These are phyloP conservation scores for Rhea pennata DNA, from an alignment of 2,113 vertebrate species.

Conservation along the genomic window DNA sequence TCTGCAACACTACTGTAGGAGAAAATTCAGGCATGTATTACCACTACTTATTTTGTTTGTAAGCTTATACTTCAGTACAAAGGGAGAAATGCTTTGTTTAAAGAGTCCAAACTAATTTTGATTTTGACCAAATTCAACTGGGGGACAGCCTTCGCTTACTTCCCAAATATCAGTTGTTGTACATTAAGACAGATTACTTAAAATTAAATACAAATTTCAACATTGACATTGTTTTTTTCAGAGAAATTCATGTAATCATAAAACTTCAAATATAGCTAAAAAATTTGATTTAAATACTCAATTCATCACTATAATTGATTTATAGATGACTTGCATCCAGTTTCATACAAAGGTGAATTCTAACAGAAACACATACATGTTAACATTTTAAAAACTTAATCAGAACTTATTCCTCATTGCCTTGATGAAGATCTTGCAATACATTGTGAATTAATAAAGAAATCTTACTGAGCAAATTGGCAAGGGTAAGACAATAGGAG, in stretches of 20 bases:
- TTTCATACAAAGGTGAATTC: not conserved
- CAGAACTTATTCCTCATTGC: not conserved
- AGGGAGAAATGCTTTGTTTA: not conserved
- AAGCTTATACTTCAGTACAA: not conserved
- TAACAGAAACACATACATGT: not conserved
- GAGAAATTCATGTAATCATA: not conserved
- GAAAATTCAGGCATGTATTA: slow-evolving; percentile 6
- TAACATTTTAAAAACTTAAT: not conserved
- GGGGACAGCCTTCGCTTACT: not conserved
- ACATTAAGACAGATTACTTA: not conserved
- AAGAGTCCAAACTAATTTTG: not conserved
- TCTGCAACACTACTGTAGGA: slow-evolving; percentile 77
- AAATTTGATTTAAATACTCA: not conserved
- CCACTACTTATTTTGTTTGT: not conserved
- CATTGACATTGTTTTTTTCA: not conserved
- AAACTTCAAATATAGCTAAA: not conserved
- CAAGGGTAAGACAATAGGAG: not conserved
- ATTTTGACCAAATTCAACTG: not conserved
- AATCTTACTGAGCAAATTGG: not conserved
- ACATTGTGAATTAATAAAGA: not conserved
- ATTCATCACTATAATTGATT: not conserved
- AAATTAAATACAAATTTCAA: not conserved
- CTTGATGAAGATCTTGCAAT: too few species aligned
- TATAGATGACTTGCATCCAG: not conserved
- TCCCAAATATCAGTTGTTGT: not conserved